These are phyloP conservation scores for Pandemis corylana DNA, from an alignment of 2,888 invertebrate species.

Conservation along the genomic window DNA sequence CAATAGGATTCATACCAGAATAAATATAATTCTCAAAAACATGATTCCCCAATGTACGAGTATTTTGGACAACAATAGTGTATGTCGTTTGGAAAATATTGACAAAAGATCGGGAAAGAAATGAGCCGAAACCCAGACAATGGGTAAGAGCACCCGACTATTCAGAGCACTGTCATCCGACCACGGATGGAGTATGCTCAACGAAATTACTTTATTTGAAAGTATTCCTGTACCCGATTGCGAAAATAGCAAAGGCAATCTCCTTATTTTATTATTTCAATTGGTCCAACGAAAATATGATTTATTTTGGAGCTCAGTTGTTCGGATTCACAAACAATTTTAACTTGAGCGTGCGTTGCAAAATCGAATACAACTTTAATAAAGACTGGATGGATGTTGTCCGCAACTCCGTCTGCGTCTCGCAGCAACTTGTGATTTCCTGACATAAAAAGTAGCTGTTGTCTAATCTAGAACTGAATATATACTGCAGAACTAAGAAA, in stretches of 20 bases:
- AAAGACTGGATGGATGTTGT: background rate
- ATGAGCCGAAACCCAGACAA: slow-evolving; percentile 61
- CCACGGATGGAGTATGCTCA: slow-evolving; percentile 53
- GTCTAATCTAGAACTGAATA: too few species aligned
- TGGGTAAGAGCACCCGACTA: slow-evolving; percentile 51
- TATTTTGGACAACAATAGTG: slow-evolving; percentile 58
- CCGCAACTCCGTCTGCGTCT: too few species aligned
- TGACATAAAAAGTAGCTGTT: background rate
- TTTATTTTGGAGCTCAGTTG: slow-evolving; percentile 1
- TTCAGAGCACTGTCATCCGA: slow-evolving; percentile 50
- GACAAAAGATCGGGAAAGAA: slow-evolving; percentile 62
- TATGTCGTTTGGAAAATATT: slow-evolving; percentile 55
- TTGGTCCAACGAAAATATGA: slow-evolving; percentile 22
- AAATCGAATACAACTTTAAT: background rate
- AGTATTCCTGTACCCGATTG: slow-evolving; percentile 20
- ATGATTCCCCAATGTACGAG: slow-evolving; percentile 36
- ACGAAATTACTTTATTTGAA: slow-evolving; percentile 52
- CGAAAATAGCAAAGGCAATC: slow-evolving; percentile 24
- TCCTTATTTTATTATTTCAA: slow-evolving; percentile 32
- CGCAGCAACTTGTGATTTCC: too few species aligned
- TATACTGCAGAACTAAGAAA: too few species aligned
- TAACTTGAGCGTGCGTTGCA: background rate
- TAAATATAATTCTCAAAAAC: slow-evolving; percentile 8
- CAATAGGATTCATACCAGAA: slow-evolving; percentile 9
- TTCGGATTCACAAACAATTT: background rate